These are phyloP conservation scores for Poeciliopsis turneri DNA, from an alignment of 2,797 vertebrate genomes.

Conservation along the genomic window DNA sequence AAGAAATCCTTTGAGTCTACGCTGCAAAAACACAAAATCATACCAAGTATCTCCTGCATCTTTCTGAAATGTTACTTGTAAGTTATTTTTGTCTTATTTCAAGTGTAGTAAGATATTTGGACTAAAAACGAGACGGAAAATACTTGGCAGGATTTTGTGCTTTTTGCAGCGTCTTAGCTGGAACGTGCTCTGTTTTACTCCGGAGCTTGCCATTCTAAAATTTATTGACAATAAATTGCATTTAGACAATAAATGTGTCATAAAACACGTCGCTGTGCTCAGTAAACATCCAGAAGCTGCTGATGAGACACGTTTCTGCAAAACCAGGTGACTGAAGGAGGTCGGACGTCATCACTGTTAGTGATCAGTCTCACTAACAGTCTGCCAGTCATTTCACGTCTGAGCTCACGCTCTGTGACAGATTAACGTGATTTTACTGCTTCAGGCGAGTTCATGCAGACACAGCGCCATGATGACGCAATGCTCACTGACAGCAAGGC, in stretches of 20 bases:
- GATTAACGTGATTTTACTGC: background rate
- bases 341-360: background rate
- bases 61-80: too few relatives aligned
- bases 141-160: too few relatives aligned
- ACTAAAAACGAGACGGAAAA: too few relatives aligned
- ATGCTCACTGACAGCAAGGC: conserved; percentile 10
- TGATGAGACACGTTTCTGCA: conserved; percentile 4
- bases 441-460: conserved; percentile 26
- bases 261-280: background rate
- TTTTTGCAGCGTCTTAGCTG: background rate
- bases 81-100: too few relatives aligned
- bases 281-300: background rate
- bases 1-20: background rate
- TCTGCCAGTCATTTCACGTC: conserved; percentile 21
- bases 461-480: conserved; percentile 37
- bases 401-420: conserved; percentile 20
- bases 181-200: background rate
- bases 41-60: too few relatives aligned
- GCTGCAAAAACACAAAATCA: too few relatives aligned
- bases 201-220: background rate
- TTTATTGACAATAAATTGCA: background rate
- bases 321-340: background rate
- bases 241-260: conserved; percentile 1
- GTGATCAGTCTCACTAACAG: conserved; percentile 26
- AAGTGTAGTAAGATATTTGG: too few relatives aligned